Base-by-base conservation (phyloP, 37 sponge, comb jelly and placozoan genomes). In the Halisarca cf. caerulea region DNA sequence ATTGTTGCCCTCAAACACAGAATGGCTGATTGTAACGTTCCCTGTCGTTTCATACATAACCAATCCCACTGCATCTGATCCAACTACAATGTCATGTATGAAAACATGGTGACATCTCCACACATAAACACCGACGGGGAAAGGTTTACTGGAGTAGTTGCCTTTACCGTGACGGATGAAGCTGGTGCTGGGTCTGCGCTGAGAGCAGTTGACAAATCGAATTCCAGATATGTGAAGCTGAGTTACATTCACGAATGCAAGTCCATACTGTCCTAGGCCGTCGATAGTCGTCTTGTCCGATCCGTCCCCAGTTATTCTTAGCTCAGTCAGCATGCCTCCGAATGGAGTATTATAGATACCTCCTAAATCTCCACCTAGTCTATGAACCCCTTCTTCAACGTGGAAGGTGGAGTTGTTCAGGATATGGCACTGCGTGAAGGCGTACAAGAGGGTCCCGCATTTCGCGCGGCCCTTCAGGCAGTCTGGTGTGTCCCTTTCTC, bases 171-270 rank as follows among this genome's bases (percentile, higher is more conserved):
- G n/a, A n/a, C n/a, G n/a, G n/a, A n/a, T n/a, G 15, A 61, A 28
- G 15, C 64, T 61, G 5, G 64, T 61, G 23, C 64, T 61, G 9
- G 64, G 64, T 61, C 64, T 7, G 15, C 64, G 6, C 23, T 61
- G 64, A 28, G 64, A 61, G 23, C 64, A 61, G 30, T 61, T 61
- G 9, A 21, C 6, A 15, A 61, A 27, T 28, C 5, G 5, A 7
- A 61, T 23, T 5, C 30, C 64, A 28, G 64, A 61, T 23, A 61
- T 7, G 6, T 7, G 6, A 27, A 61, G 64, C 4, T 15, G 5
- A 61, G 64, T 61, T 4, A 61, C 15, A 61, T 61, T 61, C 9
- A 61, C 64, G 64, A 61, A 61, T 23, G 64, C 64, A 15, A 61
- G 23, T 6, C 64, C 64, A 61, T 27, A 28, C 30, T 5, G 4